phyloP scores from a whole-genome alignment of 2,113 vertebrate species.

The Festucalex cinctus region DNA sequence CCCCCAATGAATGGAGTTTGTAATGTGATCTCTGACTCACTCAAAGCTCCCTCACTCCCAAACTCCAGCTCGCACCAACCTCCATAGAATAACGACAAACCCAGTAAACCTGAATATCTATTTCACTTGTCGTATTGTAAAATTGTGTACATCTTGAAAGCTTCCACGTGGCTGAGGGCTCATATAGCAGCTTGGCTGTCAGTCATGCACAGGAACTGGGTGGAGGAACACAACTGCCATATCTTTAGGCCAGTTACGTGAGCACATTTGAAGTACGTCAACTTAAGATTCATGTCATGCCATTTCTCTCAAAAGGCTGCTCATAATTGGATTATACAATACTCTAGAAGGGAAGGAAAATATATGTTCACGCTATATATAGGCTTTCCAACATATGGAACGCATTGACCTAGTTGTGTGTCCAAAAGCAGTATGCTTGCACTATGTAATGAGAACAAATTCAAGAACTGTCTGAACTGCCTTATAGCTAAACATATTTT shows the following conservation, averaged over 20 bases:
- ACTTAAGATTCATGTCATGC: neutral
- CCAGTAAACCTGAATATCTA: neutral
- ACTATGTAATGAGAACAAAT: neutral
- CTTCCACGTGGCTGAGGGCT: neutral
- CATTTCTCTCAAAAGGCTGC: neutral
- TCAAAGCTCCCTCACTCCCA: neutral
- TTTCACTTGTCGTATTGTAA: neutral
- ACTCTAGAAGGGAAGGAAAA: rapidly evolving
- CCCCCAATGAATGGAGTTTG: slow-evolving; percentile 28
- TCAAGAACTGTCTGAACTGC: neutral
- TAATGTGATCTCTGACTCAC: slow-evolving; percentile 26
- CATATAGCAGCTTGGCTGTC: neutral
- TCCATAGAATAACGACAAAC: neutral
- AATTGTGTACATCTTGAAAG: neutral
- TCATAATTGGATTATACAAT: neutral
- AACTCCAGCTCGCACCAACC: neutral
- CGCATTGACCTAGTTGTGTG: slow-evolving; percentile 27
- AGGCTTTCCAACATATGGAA: neutral
- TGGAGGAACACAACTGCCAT: neutral
- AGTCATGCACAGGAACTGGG: neutral
- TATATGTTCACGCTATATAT: slow-evolving; percentile 4
- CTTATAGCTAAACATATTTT: neutral
- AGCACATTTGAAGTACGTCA: neutral
- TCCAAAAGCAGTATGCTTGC: slow-evolving; percentile 10
- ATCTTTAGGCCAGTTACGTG: neutral